A percentile compares a stretch with the other conserved stretches of the same genome.
phyloP scores from a whole-genome alignment of 2,797 vertebrate genomes.

The Scyliorhinus canicula region DNA sequence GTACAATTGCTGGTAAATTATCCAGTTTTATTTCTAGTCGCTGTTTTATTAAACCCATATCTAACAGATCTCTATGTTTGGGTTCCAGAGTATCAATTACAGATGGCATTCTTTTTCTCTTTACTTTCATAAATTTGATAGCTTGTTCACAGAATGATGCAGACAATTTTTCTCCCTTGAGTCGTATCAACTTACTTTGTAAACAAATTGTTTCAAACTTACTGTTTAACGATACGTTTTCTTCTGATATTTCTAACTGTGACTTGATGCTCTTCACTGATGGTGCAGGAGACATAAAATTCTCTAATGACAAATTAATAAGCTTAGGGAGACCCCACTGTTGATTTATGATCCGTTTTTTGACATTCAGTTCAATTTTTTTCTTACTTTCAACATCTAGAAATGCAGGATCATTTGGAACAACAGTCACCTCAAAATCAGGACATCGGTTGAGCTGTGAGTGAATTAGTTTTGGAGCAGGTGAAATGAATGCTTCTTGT shows the following conservation, averaged over 20 bases:
- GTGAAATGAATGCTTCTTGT: conserved; percentile 1
- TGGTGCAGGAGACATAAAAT: neutral
- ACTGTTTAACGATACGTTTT: neutral
- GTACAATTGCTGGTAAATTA: conserved; percentile 7
- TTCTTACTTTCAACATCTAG: neutral
- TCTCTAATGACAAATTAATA: neutral
- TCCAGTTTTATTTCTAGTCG: conserved; percentile 22
- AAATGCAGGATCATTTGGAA: neutral
- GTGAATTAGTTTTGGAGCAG: conserved; percentile 19
- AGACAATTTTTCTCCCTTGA: neutral
- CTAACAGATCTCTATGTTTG: neutral
- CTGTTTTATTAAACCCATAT: conserved; percentile 25
- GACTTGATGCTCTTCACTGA: neutral
- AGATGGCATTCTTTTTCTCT: neutral
- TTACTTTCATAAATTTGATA: neutral
- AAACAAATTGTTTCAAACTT: neutral
- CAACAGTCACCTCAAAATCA: neutral
- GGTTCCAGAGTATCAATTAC: neutral
- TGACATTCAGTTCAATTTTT: conserved; percentile 24
- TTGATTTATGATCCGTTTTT: conserved; percentile 17
- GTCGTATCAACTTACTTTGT: neutral
- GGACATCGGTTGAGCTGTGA: neutral
- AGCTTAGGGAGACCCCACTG: neutral
- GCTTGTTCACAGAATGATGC: neutral
- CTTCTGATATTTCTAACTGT: conserved; percentile 9